Evolutionary conservation across 2,113 vertebrate genomes (phyloP).

Genomic region (Ceyx melanurus): DNA sequence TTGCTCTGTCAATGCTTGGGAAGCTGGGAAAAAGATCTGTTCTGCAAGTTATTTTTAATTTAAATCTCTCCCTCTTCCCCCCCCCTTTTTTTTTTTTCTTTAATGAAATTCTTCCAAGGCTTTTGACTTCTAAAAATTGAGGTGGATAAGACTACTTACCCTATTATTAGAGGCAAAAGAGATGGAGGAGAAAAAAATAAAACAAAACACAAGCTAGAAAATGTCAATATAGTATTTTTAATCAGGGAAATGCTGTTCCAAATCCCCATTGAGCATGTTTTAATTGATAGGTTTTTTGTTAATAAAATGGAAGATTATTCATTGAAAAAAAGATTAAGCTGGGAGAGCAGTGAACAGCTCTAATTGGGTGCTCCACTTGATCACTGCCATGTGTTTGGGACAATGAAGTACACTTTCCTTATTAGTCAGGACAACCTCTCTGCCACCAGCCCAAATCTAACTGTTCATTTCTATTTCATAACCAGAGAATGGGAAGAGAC

Average conservation of each 20-base stretch:
- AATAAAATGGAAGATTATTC: neutral
- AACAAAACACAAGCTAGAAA: neutral
- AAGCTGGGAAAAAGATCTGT: neutral
- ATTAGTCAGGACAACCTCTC: neutral
- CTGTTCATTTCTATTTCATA: neutral
- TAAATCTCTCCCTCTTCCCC: neutral
- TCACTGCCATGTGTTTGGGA: conserved; percentile 18
- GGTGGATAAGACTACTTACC: neutral
- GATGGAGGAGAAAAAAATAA: neutral
- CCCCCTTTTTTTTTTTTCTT: neutral
- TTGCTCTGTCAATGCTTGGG: neutral
- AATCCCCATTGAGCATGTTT: neutral
- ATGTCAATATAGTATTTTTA: neutral
- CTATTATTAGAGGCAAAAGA: neutral
- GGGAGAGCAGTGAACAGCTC: neutral
- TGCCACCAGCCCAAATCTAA: neutral
- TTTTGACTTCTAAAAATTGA: neutral
- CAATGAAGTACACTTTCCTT: neutral
- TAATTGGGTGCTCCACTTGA: conserved; percentile 5
- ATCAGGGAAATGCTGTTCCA: neutral
- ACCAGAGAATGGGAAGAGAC: neutral
- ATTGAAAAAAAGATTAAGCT: neutral
- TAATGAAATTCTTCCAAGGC: neutral
- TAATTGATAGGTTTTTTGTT: neutral
- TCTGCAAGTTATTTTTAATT: neutral